Percentiles rank a stretch among this genome's conserved stretches.
These are phyloP conservation scores for Leucozona laternaria DNA, from an alignment of 2,888 invertebrate genomes.

Conservation along the genomic window DNA sequence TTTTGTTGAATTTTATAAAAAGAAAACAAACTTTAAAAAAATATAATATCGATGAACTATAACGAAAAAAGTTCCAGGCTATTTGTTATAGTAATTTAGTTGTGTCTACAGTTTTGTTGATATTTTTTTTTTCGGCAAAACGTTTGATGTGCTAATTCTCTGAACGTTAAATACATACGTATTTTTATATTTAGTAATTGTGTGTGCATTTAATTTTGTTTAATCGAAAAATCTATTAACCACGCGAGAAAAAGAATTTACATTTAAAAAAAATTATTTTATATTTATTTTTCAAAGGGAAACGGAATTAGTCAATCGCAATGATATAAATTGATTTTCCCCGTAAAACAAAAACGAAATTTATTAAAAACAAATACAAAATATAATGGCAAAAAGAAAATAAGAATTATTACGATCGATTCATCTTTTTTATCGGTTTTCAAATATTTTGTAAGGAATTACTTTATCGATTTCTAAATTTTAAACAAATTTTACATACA, in stretches of 20 bases:
- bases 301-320: conserved; percentile 4
- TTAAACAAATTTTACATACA: neutral
- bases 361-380: neutral
- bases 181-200: neutral
- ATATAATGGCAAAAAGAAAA: neutral
- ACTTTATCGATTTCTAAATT: neutral
- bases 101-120: neutral
- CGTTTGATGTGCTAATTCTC: neutral
- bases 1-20: neutral
- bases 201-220: conserved; percentile 2
- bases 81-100: neutral
- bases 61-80: neutral
- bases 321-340: conserved; percentile 53
- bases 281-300: neutral
- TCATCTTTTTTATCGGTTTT: conserved; percentile 35
- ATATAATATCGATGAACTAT: neutral
- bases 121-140: neutral
- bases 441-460: neutral
- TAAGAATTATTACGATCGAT: conserved; percentile 33
- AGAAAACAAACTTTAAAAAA: neutral
- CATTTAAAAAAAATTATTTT: neutral
- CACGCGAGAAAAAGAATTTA: neutral
- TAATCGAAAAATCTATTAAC: conserved; percentile 1
- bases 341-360: conserved; percentile 9
- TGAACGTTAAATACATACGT: conserved; percentile 13